Base-by-base conservation (phyloP, 2,888 invertebrate species). In the Ctena decussata region DNA sequence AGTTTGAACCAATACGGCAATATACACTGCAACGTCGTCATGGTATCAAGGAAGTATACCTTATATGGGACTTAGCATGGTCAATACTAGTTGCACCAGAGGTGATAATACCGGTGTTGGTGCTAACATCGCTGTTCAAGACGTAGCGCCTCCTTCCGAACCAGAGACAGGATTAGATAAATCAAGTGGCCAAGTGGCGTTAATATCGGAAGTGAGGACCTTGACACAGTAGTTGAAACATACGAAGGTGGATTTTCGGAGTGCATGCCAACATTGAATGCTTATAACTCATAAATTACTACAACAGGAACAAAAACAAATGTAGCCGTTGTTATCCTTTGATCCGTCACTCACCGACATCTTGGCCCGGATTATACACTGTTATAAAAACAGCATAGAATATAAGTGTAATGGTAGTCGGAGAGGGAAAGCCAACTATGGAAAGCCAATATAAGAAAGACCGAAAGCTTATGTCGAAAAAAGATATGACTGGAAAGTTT, bases 61-160 rank as follows among this genome's bases (percentile, higher is more conserved):
- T 32, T 12, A 65, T 65, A 65, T 32, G 65, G 65, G 65, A 65
- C 65, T 65, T 65, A 65, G 65, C 35, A 3, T 65, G 65, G 65
- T 15, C 18, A 65, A 65, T 65, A 65, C 65, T 35, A 35, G 65
- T 35, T 65, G 65, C 65, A 65, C 21, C 1, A 18, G 57, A 2
- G 27, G 6, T 41, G 41, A 41, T 41, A 41, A 15, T 15, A 6
- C 41, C 6, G 41, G 41, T 15, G 15, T 41, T 11, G 6, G 41
- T 41, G 41, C 41, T 41, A 41, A 41, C 41, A 41, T 41, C 8
- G 41, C 41, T 41, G 41, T 41, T 41, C 41, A 41, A 11, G 41
- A 41, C 6, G 41, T 41, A 41, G 41, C n/a, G 41, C 41, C n/a
- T n/a, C n/a, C n/a, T n/a, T n/a, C n/a, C n/a, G n/a, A n/a, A n/a